phyloP scores from a whole-genome alignment of 2,113 vertebrate species.

The Ailurus styani region DNA sequence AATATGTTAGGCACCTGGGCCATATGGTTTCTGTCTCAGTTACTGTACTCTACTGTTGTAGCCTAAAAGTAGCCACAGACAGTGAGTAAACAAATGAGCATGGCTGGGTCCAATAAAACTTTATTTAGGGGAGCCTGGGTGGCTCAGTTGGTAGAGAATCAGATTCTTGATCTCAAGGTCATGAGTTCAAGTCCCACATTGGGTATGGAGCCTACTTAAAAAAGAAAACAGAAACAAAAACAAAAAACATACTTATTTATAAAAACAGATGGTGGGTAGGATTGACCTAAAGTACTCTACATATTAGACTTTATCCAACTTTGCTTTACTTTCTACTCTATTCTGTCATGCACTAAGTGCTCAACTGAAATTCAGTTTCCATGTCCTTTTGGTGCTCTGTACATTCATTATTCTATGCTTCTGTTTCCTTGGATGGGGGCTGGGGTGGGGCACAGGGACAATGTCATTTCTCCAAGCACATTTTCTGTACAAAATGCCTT shows the following conservation, averaged over 20 bases:
- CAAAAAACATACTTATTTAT: neutral
- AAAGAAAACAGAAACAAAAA: neutral
- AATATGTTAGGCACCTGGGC: neutral
- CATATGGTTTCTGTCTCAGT: neutral
- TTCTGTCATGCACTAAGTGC: neutral
- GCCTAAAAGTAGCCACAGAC: neutral
- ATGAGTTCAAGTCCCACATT: neutral
- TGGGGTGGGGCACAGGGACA: neutral
- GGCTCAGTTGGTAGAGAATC: neutral
- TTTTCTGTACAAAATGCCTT: neutral
- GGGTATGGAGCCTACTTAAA: neutral
- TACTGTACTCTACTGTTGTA: neutral
- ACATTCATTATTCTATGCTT: neutral
- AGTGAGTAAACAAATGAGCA: neutral
- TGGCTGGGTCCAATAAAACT: neutral
- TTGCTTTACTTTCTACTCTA: neutral
- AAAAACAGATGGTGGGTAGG: neutral
- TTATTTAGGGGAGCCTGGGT: neutral
- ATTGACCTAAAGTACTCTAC: neutral
- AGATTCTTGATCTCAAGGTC: neutral
- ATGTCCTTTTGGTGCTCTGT: neutral
- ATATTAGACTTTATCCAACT: neutral
- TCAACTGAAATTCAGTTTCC: neutral
- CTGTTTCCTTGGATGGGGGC: neutral
- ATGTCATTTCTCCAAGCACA: neutral